Evolutionary conservation across 2,113 vertebrate species (phyloP), one percentile per base, ranked within the genome.

Genomic region (Parus major): DNA sequence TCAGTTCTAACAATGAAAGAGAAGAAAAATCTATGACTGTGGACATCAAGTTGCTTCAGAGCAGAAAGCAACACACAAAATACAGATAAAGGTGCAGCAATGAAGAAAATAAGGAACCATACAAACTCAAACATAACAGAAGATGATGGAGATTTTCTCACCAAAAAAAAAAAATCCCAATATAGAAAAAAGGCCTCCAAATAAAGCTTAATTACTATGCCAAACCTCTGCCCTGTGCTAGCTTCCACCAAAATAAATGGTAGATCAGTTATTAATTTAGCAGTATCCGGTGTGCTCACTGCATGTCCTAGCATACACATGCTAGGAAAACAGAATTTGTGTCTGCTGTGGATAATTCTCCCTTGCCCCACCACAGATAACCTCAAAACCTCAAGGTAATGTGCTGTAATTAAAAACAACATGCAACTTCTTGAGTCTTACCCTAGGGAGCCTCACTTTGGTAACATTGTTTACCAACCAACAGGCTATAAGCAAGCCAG

Each of bases 261-360:
- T 4, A 64, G 36, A 49, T 59, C 12, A 13, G 17, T 66, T 68
- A 68, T 5, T 39, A 49, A 64, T 49, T 78, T 33, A 75, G 29
- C 23, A 39, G 33, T 39, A 71, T 6, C 29, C 36, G 33, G 63
- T 9, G 1, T 3, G 15, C 35, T 71, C 0, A 5, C 2, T 3
- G 35, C 6, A 15, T 14, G 11, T 46, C 47, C 76, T 42, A 52
- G 35, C 56, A 42, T 2, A 71, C 1, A 6, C 9, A 7, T 21
- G 17, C 25, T 19, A 42, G 13, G 7, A 59, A 64, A 91, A 53
- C 36, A 65, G 19, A 86, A 78, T 36, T 65, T 14, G 1, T 33
- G 29, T 50, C n/a, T 63, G 17, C 39, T 69, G 6, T 35, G 11
- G 75, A 11, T 44, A 84, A 60, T 14, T 46, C 11, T 78, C 18